Conservation (phyloP, 1,140 invertebrate genomes). For the Yoshiicerus persimilis region DNA sequence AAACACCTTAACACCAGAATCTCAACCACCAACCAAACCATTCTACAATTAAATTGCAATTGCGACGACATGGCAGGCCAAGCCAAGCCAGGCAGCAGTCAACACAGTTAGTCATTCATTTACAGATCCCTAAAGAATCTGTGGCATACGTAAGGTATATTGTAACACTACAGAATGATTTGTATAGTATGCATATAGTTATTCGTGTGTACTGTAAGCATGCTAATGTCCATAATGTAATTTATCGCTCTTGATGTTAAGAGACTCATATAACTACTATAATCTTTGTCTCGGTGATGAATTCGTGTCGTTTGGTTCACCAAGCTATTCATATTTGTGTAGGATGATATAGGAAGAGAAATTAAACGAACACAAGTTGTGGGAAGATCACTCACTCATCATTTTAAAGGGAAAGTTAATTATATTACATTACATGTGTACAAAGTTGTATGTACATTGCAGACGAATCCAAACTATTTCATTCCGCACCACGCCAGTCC, state of each 20-base stretch:
- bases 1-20: background rate
- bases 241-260: no score
- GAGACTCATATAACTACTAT: no score
- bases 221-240: no score
- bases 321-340: background rate
- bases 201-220: background rate
- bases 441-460: background rate
- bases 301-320: background rate
- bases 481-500: background rate
- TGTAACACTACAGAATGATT: no score
- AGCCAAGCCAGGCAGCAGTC: no score
- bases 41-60: background rate
- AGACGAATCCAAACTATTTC: background rate
- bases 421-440: background rate
- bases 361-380: slow-evolving; percentile 11
- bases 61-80: background rate
- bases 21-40: background rate
- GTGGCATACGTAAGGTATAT: no score
- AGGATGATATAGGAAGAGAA: slow-evolving; percentile 17
- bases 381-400: slow-evolving; percentile 11
- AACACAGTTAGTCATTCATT: background rate
- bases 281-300: slow-evolving; percentile 1
- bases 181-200: background rate
- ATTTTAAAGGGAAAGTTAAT: slow-evolving; percentile 23
- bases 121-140: no score